Evolutionary conservation across 1,140 invertebrate species (phyloP), one percentile per base, ranked within the genome.

Genomic region (Probaryconus sp.): DNA sequence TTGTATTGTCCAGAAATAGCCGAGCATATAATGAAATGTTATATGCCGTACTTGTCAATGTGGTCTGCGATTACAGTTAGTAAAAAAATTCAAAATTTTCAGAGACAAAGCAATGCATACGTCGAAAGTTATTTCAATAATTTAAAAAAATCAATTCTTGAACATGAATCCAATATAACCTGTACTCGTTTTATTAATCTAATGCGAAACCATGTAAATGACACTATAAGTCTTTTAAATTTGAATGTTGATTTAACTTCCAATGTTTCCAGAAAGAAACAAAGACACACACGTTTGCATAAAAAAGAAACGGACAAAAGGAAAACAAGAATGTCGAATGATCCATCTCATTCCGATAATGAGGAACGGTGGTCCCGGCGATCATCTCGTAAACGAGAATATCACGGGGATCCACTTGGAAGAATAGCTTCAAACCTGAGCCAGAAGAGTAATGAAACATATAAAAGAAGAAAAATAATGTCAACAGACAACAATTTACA

Each of bases 121-220:
- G 45, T 72, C 6, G 50, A 72, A 60, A 18, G 42, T 17, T 31
- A 51, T 24, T 72, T 72, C 5, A 47, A 60, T 31, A 14, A 26
- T 43, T 17, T 60, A 4, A 69, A 69, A 37, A 9, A 18, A 9
- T n/a, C 47, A n/a, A n/a, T 50, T 3, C 5, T 63, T 0, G 16
- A 50, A 1, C 21, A 18, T 0, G 3, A 33, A 7, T 7, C n/a
- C 10, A 35, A 70, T 17, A 30, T 45, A 1, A 11, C n/a, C 24
- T 11, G 18, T 18, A 56, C 40, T 24, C 21, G 24, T 5, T 14
- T 56, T 2, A 9, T 63, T 6, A 24, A 60, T 26, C 0, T 10
- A 1, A 24, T 37, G 18, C 3, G 45, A 28, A 0, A 10, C 2
- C 18, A 64, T n/a, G 5, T 35, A 0, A 3, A 7, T 9, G 2